Evolutionary conservation across 2,888 invertebrate genomes (phyloP).

Genomic region (Athripsodes cinereus): DNA sequence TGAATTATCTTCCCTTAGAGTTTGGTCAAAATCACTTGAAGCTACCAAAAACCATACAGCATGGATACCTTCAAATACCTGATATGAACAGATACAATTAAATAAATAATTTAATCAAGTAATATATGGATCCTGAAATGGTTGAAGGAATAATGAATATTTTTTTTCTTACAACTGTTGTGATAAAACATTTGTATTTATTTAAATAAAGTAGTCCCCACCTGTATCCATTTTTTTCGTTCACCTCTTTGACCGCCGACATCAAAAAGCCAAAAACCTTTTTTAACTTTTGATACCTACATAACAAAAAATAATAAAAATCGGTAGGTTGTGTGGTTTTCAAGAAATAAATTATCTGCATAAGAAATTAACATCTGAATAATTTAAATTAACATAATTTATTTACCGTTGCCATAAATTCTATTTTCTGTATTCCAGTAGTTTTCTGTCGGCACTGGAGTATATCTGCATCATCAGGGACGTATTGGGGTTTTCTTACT

Average conservation of each 20-base stretch:
- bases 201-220: too few species aligned
- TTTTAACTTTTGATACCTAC: slow-evolving; percentile 60
- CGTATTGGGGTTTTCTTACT: slow-evolving; percentile 57
- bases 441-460: slow-evolving; percentile 69
- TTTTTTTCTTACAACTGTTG: too few species aligned
- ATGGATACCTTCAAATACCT: slow-evolving; percentile 77
- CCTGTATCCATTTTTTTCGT: slow-evolving; percentile 77
- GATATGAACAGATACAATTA: slow-evolving; percentile 9
- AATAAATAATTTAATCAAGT: too few species aligned
- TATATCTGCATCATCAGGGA: slow-evolving; percentile 72
- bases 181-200: too few species aligned
- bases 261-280: slow-evolving; percentile 77
- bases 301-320: too few species aligned
- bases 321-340: too few species aligned
- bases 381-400: too few species aligned
- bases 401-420: slow-evolving; percentile 59
- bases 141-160: too few species aligned
- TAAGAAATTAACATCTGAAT: too few species aligned
- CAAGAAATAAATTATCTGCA: too few species aligned
- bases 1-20: slow-evolving; percentile 59
- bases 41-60: slow-evolving; percentile 77
- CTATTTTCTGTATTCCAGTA: slow-evolving; percentile 67
- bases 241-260: slow-evolving; percentile 81
- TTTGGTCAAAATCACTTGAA: slow-evolving; percentile 75
- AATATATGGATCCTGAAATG: too few species aligned